These are phyloP conservation scores for Drosophila aldrichi DNA, from an alignment of 2,888 invertebrate genomes.

Conservation along the genomic window DNA sequence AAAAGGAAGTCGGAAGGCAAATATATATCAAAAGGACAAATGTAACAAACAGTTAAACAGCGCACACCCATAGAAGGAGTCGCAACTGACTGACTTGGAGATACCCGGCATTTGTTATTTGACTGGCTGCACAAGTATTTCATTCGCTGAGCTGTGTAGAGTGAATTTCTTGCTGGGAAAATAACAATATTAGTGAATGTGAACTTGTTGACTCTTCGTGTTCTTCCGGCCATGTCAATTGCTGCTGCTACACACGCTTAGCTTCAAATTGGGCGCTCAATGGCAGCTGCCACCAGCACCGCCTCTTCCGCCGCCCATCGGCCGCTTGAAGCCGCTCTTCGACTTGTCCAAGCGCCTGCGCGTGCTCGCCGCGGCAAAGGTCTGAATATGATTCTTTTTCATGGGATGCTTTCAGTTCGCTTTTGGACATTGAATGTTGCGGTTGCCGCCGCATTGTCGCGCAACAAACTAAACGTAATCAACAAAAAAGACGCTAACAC, in stretches of 20 bases:
- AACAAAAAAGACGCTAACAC: constrained; percentile 32
- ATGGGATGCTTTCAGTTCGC: constrained; percentile 49
- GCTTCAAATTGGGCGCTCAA: constrained; percentile 21
- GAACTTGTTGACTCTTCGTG: constrained; percentile 36
- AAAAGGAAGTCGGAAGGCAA: constrained; percentile 16
- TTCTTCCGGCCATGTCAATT: constrained; percentile 15
- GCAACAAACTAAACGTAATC: background rate
- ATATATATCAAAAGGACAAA: background rate
- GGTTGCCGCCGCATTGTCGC: constrained; percentile 17
- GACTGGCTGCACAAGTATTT: background rate
- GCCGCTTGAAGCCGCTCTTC: constrained; percentile 44
- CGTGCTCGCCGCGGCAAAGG: constrained; percentile 11
- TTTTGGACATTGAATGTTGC: constrained; percentile 44
- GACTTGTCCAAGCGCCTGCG: constrained; percentile 50
- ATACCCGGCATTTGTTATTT: background rate
- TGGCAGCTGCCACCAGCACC: background rate
- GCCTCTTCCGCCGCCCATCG: background rate
- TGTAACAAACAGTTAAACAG: constrained; percentile 13
- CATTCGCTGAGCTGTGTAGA: background rate
- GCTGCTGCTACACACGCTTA: constrained; percentile 17
- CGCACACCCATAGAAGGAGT: background rate
- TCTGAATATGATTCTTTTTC: constrained; percentile 10
- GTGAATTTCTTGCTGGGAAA: constrained; percentile 1
- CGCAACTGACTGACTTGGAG: background rate
- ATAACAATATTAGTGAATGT: constrained; percentile 4